These are phyloP conservation scores for Acholoe squamosa DNA, from an alignment of 2,888 invertebrate genomes.

Conservation along the genomic window DNA sequence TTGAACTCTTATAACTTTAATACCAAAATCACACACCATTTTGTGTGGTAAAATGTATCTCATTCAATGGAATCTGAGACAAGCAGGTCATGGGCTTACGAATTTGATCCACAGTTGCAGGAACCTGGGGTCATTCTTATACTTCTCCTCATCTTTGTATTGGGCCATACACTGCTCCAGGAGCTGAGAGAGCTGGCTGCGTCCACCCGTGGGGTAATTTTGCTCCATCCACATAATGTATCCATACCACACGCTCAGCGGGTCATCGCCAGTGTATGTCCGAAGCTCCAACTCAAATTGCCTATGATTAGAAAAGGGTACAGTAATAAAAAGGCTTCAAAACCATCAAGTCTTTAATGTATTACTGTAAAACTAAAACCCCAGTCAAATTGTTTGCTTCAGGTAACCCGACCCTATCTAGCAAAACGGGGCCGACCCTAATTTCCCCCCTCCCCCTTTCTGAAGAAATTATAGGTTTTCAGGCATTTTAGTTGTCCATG, in stretches of 20 bases:
- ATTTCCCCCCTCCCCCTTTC: no score
- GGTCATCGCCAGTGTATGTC: slow-evolving; percentile 94
- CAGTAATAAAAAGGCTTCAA: not conserved
- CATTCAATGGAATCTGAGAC: no score
- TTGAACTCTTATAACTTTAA: no score
- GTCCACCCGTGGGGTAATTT: slow-evolving; percentile 91
- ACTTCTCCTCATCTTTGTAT: slow-evolving; percentile 91
- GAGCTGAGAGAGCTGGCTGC: slow-evolving; percentile 90
- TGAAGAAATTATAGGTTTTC: no score
- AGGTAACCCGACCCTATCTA: no score
- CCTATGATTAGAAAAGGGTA: slow-evolving; percentile 84
- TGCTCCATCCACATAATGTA: slow-evolving; percentile 97
- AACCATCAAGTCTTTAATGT: no score
- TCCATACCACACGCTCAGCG: slow-evolving; percentile 91
- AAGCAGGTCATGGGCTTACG: slow-evolving; percentile 86
- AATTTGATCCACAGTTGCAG: slow-evolving; percentile 95
- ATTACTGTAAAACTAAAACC: no score
- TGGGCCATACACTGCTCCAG: slow-evolving; percentile 91
- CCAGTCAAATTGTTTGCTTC: no score
- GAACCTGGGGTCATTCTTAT: slow-evolving; percentile 93
- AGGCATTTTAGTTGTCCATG: no score
- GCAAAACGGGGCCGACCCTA: no score
- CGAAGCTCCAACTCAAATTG: slow-evolving; percentile 91
- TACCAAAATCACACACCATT: no score
- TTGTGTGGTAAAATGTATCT: no score